phyloP scores from a whole-genome alignment of 2,888 invertebrate species.

The Drosophila macrospina region DNA sequence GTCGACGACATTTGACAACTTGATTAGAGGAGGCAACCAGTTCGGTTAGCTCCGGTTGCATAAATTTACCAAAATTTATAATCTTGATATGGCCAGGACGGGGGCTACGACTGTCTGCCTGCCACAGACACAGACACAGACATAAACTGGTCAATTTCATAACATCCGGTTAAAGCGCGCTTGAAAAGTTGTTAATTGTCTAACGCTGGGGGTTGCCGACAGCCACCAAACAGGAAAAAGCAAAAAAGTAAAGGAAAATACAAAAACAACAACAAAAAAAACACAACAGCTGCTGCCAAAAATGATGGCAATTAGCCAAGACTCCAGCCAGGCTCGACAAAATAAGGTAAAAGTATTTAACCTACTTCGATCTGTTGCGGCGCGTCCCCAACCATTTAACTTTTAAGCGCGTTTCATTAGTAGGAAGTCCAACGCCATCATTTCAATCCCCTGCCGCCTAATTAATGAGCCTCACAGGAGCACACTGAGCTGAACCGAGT shows the following conservation, averaged over 20 bases:
- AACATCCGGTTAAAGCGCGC: slow-evolving; percentile 80
- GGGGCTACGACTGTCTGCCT: slow-evolving; percentile 26
- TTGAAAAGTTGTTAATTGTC: slow-evolving; percentile 81
- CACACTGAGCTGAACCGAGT: slow-evolving; percentile 11
- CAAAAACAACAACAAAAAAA: not conserved
- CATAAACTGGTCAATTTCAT: slow-evolving; percentile 80
- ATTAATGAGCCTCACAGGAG: slow-evolving; percentile 60
- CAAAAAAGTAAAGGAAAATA: slow-evolving; percentile 20
- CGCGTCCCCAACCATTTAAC: slow-evolving; percentile 41
- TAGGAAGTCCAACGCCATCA: slow-evolving; percentile 59
- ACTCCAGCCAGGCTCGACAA: slow-evolving; percentile 36
- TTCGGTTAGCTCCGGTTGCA: slow-evolving; percentile 65
- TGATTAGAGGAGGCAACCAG: slow-evolving; percentile 60
- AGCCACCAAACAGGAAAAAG: slow-evolving; percentile 53
- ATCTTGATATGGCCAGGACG: slow-evolving; percentile 70
- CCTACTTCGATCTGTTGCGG: slow-evolving; percentile 60
- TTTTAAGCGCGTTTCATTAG: slow-evolving; percentile 61
- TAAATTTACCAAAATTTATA: slow-evolving; percentile 76
- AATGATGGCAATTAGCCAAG: slow-evolving; percentile 70
- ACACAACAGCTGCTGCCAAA: slow-evolving; percentile 57
- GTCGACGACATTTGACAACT: slow-evolving; percentile 66
- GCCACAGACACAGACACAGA: slow-evolving; percentile 20
- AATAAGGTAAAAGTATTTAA: slow-evolving; percentile 79
- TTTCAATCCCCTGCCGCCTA: slow-evolving; percentile 53
- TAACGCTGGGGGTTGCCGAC: slow-evolving; percentile 54